A percentile compares a stretch with the other conserved stretches of the same genome.
Evolutionary conservation across 2,113 vertebrate species (phyloP).

Genomic region (Irena cyanogastra): DNA sequence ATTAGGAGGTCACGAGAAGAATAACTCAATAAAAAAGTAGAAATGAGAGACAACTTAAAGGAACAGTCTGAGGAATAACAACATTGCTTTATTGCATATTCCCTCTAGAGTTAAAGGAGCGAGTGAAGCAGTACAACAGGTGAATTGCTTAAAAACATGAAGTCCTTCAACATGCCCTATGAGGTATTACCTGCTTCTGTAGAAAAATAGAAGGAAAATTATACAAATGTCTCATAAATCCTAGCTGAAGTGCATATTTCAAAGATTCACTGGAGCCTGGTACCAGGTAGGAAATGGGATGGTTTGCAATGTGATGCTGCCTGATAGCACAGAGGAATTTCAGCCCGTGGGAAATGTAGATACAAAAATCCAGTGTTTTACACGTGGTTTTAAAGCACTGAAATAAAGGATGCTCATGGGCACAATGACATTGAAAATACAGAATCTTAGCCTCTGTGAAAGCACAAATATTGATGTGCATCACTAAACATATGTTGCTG

Average conservation of each 20-base stretch:
- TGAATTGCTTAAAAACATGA: not conserved
- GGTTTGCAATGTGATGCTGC: not conserved
- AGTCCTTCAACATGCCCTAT: not conserved
- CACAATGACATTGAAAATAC: not conserved
- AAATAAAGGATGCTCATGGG: not conserved
- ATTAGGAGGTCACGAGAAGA: not conserved
- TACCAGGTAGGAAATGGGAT: not conserved
- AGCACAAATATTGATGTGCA: constrained; percentile 37
- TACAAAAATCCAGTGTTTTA: not conserved
- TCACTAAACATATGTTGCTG: constrained; percentile 38
- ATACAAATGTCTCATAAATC: constrained; percentile 41
- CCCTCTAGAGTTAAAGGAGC: not conserved
- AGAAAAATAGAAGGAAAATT: constrained; percentile 20
- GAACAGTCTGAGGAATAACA: not conserved
- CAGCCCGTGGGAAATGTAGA: not conserved
- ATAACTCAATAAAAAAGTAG: not conserved
- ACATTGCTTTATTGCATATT: not conserved
- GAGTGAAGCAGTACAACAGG: not conserved
- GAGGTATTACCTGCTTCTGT: not conserved
- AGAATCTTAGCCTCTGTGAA: constrained; percentile 7
- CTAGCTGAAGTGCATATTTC: not conserved
- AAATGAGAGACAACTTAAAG: not conserved
- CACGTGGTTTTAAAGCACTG: not conserved
- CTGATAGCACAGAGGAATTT: not conserved
- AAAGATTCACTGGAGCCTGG: not conserved